A percentile compares a stretch with the other conserved stretches of the same genome.
Conservation (phyloP, 2,113 vertebrate species). For the Paralichthys olivaceus region DNA sequence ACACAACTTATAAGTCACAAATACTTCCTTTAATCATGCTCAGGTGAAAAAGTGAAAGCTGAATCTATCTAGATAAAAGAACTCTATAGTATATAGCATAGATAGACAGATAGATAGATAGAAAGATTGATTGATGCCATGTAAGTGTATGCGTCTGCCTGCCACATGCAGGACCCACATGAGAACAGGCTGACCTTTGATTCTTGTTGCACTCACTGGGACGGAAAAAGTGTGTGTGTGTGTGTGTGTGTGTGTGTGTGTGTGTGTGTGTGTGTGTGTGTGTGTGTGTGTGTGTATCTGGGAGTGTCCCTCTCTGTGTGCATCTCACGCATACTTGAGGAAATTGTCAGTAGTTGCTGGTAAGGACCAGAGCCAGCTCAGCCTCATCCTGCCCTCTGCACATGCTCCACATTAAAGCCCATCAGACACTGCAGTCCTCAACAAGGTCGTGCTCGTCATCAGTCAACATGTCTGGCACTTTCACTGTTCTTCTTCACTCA, state of each 20-base stretch:
- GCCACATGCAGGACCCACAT: conserved; percentile 42
- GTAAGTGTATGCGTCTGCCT: conserved; percentile 11
- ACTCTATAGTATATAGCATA: too few species aligned
- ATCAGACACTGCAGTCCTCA: conserved; percentile 38
- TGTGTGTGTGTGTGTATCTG: conserved; percentile 23
- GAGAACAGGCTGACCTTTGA: conserved; percentile 58
- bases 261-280: conserved; percentile 16
- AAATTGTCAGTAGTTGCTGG: conserved; percentile 77
- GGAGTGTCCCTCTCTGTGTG: conserved; percentile 52
- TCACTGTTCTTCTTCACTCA: conserved; percentile 45
- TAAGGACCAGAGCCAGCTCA: conserved; percentile 37
- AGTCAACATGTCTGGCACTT: conserved; percentile 36
- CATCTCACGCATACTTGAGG: conserved; percentile 75
- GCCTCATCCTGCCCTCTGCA: conserved; percentile 38
- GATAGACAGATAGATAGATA: background rate
- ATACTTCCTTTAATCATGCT: too few species aligned
- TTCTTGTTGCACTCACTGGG: conserved; percentile 45
- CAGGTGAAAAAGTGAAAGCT: too few species aligned
- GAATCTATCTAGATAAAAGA: too few species aligned
- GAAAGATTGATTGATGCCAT: conserved; percentile 2
- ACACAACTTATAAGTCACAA: too few species aligned
- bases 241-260: conserved; percentile 13
- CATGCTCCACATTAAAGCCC: conserved; percentile 71
- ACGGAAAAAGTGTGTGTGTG: conserved; percentile 42
- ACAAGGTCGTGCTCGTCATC: conserved; percentile 18